Evolutionary conservation across 2,797 vertebrate species (phyloP), one percentile per base, ranked within the genome.

Genomic region (Perodicticus potto): DNA sequence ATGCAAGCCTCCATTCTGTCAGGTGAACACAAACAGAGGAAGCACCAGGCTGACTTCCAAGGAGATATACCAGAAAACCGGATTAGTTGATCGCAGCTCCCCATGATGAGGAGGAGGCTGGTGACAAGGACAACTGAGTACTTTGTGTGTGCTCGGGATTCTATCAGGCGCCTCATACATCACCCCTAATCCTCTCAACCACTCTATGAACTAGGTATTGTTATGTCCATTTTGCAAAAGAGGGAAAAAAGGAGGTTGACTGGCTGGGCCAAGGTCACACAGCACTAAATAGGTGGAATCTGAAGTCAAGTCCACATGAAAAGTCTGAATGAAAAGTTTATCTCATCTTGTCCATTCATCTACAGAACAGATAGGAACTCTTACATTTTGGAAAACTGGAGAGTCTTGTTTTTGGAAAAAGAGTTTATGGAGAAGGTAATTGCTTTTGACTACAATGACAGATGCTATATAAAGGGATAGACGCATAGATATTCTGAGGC

Each of bases 361-460:
- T 25, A 73, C 27, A 85, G 87, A 77, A 65, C 4, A 73, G 22
- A 77, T 11, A 14, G 20, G 34, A 53, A 23, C 25, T 73, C 34
- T 72, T 86, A 25, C 59, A 82, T 91, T 96, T 43, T 76, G 61
- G 94, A 94, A 91, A 82, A 43, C 19, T 82, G 22, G 4, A 76
- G 63, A 63, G n/a, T 73, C 37, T 88, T 45, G 17, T 22, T 70
- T 96, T 94, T 92, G 67, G 25, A 81, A 78, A 70, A 70, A 55
- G 32, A 92, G 34, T 59, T 94, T 87, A 53, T 40, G 83, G 59
- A 91, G 92, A 93, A 86, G 69, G 34, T 76, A 86, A 93, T 17
- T 57, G 37, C 29, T 76, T 55, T 20, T 49, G 45, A 92, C 73
- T 57, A 80, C 12, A 83, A 61, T 80, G 89, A 78, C 37, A 70